These are phyloP conservation scores for Nymphicus hollandicus DNA, from an alignment of 2,113 vertebrate species.

Conservation along the genomic window DNA sequence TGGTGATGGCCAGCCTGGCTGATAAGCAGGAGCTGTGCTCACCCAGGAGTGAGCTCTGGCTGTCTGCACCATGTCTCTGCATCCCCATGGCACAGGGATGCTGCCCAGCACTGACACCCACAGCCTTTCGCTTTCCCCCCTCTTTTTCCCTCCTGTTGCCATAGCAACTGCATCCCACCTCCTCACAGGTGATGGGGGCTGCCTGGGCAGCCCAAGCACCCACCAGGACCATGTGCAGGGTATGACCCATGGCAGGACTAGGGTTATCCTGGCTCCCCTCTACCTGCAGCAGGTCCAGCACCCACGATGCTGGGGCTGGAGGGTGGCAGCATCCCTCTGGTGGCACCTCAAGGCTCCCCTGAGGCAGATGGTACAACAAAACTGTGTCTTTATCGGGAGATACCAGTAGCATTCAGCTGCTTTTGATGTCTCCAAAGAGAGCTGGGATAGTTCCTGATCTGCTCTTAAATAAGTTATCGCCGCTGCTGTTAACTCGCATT, in stretches of 20 bases:
- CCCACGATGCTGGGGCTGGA: accelerated
- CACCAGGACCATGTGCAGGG: accelerated
- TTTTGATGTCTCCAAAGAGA: constrained; percentile 61
- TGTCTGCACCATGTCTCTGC: not conserved
- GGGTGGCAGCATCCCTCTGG: not conserved
- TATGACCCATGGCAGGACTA: accelerated
- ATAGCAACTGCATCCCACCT: not conserved
- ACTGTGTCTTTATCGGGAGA: constrained; percentile 29
- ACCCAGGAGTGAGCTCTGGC: accelerated
- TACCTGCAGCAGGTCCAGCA: accelerated
- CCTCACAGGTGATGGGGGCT: not conserved
- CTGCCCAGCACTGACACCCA: not conserved
- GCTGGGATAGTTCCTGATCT: constrained; percentile 54
- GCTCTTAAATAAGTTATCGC: constrained; percentile 64
- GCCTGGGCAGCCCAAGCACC: not conserved
- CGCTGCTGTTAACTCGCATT: constrained; percentile 49
- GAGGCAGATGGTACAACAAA: not conserved
- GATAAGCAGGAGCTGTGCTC: not conserved
- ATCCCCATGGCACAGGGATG: accelerated
- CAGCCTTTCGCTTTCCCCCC: not conserved
- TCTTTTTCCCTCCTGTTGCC: not conserved
- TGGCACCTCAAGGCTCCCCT: not conserved
- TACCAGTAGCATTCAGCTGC: not conserved
- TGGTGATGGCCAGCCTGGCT: accelerated
- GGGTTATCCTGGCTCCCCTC: not conserved